Evolutionary conservation across 2,888 invertebrate genomes (phyloP).

Genomic region (Branchipolynoe longqiensis): DNA sequence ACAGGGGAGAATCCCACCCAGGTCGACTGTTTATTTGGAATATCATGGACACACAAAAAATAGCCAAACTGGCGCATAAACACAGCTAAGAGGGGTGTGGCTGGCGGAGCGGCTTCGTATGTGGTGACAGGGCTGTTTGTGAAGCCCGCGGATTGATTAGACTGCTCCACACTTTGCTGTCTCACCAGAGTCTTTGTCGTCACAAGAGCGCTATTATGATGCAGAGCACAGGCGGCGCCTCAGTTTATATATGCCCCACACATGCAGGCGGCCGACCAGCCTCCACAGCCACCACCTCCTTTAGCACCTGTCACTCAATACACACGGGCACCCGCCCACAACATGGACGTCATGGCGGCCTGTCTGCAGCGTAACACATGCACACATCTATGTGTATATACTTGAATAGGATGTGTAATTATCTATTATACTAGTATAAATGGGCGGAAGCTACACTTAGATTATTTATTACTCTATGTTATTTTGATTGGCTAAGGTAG

Average conservation of each 20-base stretch:
- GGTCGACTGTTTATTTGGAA: slow-evolving; percentile 38
- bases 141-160: slow-evolving; percentile 11
- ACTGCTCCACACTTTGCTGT: not conserved
- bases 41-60: not conserved
- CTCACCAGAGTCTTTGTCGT: not conserved
- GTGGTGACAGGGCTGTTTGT: slow-evolving; percentile 35
- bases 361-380: too few relatives aligned
- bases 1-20: not conserved
- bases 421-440: too few relatives aligned
- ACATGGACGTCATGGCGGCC: too few relatives aligned
- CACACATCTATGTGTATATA: too few relatives aligned
- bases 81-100: slow-evolving; percentile 15
- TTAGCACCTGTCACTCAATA: slow-evolving; percentile 13
- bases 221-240: not conserved
- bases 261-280: not conserved
- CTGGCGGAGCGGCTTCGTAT: not conserved
- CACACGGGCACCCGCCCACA: too few relatives aligned
- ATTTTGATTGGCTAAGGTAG: too few relatives aligned
- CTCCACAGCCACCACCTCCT: not conserved
- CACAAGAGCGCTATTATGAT: not conserved
- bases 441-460: too few relatives aligned
- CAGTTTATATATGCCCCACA: slow-evolving; percentile 14
- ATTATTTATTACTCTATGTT: too few relatives aligned
- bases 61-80: not conserved
- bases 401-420: too few relatives aligned